These are phyloP conservation scores for Trachelus troglodyta DNA, from an alignment of 2,888 invertebrate genomes.

Conservation along the genomic window DNA sequence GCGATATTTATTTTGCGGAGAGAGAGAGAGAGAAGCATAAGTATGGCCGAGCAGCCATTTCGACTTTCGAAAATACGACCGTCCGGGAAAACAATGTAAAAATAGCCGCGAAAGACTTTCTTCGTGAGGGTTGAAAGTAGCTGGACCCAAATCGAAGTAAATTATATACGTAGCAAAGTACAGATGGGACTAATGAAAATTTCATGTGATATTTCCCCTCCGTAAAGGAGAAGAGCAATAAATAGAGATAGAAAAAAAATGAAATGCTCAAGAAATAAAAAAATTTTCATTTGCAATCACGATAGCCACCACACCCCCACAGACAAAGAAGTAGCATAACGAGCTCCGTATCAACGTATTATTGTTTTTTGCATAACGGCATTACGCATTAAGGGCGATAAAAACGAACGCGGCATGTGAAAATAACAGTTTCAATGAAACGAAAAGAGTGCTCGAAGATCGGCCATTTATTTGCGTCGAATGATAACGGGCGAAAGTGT, in stretches of 20 bases:
- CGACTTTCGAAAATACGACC: conserved; percentile 50
- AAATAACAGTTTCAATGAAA: conserved; percentile 10
- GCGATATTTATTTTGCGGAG: no score
- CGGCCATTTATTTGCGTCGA: conserved; percentile 3
- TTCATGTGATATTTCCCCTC: no score
- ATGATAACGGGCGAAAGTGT: conserved; percentile 6
- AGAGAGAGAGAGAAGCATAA: neutral
- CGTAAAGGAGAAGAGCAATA: neutral
- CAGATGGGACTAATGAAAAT: no score
- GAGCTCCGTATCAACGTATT: conserved; percentile 19
- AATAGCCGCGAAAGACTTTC: conserved; percentile 50
- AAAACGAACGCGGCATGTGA: conserved; percentile 27
- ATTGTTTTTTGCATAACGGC: conserved; percentile 53
- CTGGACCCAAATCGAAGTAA: no score
- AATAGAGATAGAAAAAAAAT: neutral
- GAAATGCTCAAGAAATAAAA: neutral
- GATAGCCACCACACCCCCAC: neutral
- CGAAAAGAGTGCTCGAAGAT: no score
- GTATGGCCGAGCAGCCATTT: conserved; percentile 31
- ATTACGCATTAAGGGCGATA: conserved; percentile 52
- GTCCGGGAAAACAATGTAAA: conserved; percentile 46
- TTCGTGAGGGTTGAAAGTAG: conserved; percentile 22
- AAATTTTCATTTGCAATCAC: no score
- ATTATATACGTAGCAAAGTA: no score
- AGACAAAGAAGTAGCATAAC: neutral